phyloP scores from a whole-genome alignment of 2,113 vertebrate genomes.

The Lophius piscatorius region DNA sequence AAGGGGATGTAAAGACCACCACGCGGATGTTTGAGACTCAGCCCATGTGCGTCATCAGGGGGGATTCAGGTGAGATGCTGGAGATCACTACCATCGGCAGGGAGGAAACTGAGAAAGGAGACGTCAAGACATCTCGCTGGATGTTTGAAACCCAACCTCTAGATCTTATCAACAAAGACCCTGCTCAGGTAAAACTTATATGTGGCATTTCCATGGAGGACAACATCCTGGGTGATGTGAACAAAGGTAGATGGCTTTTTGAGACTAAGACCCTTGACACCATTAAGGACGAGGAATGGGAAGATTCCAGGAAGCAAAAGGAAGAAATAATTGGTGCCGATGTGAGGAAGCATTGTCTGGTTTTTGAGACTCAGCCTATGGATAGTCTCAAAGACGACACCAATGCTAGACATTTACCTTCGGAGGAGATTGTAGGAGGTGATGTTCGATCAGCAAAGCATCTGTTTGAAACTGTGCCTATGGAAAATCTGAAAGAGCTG shows the following conservation, averaged over 20 bases:
- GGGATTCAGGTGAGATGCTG: constrained; percentile 85
- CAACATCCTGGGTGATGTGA: constrained; percentile 78
- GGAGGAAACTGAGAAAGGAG: constrained; percentile 86
- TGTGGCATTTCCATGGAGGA: constrained; percentile 86
- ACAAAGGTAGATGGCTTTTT: constrained; percentile 86
- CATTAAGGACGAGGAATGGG: constrained; percentile 87
- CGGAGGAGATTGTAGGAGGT: constrained; percentile 86
- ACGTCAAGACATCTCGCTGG: constrained; percentile 85
- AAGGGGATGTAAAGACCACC: constrained; percentile 85
- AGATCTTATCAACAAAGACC: constrained; percentile 85
- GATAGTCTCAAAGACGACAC: constrained; percentile 84
- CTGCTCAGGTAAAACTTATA: constrained; percentile 83
- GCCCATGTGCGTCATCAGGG: constrained; percentile 85
- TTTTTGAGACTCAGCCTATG: constrained; percentile 90
- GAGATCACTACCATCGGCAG: constrained; percentile 87
- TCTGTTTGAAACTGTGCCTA: constrained; percentile 89
- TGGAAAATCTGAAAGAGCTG: constrained; percentile 88
- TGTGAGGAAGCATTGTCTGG: constrained; percentile 86
- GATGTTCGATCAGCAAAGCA: constrained; percentile 85
- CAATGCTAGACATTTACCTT: constrained; percentile 65
- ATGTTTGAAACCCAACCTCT: constrained; percentile 88
- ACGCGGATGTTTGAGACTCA: constrained; percentile 87
- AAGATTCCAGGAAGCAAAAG: constrained; percentile 74
- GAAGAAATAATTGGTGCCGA: constrained; percentile 87
- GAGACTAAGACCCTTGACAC: constrained; percentile 87